Percentiles rank a stretch among this genome's conserved stretches.
Evolutionary conservation across 2,113 vertebrate genomes (phyloP).

Genomic region (Corythoichthys intestinalis): DNA sequence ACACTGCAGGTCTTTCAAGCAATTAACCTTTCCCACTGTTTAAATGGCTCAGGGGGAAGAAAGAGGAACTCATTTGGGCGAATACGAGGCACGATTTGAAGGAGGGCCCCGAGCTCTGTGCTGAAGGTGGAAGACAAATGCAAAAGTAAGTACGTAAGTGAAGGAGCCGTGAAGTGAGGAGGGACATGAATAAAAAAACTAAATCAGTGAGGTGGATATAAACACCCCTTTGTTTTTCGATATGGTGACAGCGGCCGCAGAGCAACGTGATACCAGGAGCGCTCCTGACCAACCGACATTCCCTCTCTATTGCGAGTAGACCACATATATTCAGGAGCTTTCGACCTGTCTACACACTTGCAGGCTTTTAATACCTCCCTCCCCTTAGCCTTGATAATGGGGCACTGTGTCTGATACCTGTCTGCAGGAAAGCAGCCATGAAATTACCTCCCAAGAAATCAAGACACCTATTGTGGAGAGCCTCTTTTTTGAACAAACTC

Average conservation of each 20-base stretch:
- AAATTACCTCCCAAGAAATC: constrained; percentile 65
- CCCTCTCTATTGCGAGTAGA: constrained; percentile 29
- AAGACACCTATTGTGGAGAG: constrained; percentile 34
- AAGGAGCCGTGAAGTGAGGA: constrained; percentile 35
- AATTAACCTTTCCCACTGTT: constrained; percentile 69
- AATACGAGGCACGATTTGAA: constrained; percentile 47
- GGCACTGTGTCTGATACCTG: constrained; percentile 60
- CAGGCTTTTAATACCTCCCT: constrained; percentile 49
- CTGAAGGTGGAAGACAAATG: constrained; percentile 35
- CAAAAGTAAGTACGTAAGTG: constrained; percentile 34
- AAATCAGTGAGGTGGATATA: constrained; percentile 70
- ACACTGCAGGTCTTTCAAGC: constrained; percentile 60
- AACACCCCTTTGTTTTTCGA: constrained; percentile 73
- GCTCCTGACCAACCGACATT: constrained; percentile 10
- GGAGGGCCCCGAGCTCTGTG: constrained; percentile 29
- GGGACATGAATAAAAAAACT: constrained; percentile 66
- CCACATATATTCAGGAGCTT: constrained; percentile 27
- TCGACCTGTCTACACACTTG: constrained; percentile 12
- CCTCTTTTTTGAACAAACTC: constrained; percentile 39
- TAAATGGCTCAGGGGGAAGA: constrained; percentile 43
- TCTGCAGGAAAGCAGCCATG: constrained; percentile 66
- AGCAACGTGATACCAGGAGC: constrained; percentile 51
- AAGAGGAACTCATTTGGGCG: constrained; percentile 35
- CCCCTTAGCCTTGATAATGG: constrained; percentile 60
- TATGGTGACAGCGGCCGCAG: constrained; percentile 49